Evolutionary conservation across 1,140 invertebrate species (phyloP).

Genomic region (Ceratosolen fusciceps): DNA sequence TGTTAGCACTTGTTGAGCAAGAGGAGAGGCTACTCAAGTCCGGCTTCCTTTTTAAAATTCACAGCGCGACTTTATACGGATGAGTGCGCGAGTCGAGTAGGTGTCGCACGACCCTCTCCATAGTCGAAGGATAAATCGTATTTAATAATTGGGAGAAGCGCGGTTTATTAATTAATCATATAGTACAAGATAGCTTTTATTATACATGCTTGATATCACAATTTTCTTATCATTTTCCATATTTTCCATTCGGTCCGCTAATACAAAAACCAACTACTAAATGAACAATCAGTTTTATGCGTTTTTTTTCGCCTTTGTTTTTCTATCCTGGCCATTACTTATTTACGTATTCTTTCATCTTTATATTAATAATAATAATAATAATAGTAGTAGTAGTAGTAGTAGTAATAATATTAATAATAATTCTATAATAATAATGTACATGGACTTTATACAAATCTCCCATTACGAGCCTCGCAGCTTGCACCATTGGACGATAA

Average conservation of each 20-base stretch:
- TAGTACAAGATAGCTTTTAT: conserved; percentile 30
- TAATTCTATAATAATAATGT: conserved; percentile 31
- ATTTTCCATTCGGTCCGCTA: too few relatives aligned
- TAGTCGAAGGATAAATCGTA: not conserved
- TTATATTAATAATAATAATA: too few relatives aligned
- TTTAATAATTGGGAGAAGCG: conserved; percentile 1
- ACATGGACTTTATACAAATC: conserved; percentile 44
- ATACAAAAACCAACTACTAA: conserved; percentile 29
- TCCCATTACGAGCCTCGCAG: not conserved
- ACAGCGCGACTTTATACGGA: not conserved
- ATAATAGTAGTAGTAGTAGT: too few relatives aligned
- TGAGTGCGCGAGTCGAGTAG: conserved; percentile 21
- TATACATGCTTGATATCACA: conserved; percentile 44
- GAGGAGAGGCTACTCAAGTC: conserved; percentile 21
- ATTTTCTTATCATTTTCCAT: conserved; percentile 15
- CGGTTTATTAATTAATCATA: conserved; percentile 14
- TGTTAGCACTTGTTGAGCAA: conserved; percentile 28
- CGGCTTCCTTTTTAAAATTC: conserved; percentile 36
- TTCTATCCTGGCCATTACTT: not conserved
- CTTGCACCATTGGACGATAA: conserved; percentile 21
- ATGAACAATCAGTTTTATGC: conserved; percentile 17
- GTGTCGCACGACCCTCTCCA: not conserved
- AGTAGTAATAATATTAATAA: too few relatives aligned
- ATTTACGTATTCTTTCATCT: not conserved
- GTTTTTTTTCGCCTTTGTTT: not conserved